phyloP scores from a whole-genome alignment of 2,113 vertebrate species.

The Callithrix jacchus region DNA sequence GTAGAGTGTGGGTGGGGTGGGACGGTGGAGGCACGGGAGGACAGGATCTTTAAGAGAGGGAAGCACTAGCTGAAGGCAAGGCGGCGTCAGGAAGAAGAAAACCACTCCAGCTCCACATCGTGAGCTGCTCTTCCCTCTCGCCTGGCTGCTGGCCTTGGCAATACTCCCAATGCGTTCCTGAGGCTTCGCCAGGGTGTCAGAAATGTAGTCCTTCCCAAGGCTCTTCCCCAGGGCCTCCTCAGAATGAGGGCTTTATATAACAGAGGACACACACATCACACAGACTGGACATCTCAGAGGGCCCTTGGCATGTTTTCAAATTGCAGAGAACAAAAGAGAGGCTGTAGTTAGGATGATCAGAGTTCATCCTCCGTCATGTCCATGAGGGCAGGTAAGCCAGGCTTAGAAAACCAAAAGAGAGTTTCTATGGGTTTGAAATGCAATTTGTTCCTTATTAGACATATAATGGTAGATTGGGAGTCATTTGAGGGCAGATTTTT shows the following conservation, averaged over 20 bases:
- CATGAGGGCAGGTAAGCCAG: background rate
- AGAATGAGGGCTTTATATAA: background rate
- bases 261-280: background rate
- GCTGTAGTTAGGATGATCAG: too few relatives aligned
- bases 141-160: background rate
- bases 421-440: background rate
- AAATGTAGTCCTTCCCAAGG: background rate
- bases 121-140: too few relatives aligned
- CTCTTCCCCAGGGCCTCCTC: background rate
- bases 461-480: background rate
- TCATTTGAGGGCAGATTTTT: background rate
- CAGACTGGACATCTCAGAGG: background rate
- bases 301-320: background rate
- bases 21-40: background rate
- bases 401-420: background rate
- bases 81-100: background rate
- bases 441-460: background rate
- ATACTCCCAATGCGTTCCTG: background rate
- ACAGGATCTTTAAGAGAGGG: background rate
- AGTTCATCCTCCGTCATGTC: background rate
- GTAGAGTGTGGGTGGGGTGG: background rate
- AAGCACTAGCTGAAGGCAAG: background rate
- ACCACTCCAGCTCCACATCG: accelerated
- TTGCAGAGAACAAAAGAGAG: background rate
- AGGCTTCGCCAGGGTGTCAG: background rate